Conservation (phyloP, 1,140 invertebrate genomes). For the Lerema accius region DNA sequence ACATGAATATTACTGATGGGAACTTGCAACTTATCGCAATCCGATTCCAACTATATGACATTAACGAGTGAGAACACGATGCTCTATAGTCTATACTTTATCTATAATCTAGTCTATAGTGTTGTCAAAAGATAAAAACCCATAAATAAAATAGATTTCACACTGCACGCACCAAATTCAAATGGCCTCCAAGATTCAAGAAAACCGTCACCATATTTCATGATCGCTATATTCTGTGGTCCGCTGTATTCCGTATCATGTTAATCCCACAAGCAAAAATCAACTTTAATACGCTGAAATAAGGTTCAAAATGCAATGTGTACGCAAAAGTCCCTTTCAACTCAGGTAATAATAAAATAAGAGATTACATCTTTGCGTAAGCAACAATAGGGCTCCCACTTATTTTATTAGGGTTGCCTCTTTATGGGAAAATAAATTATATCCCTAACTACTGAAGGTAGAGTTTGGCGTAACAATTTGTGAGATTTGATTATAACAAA, state of each 20-base stretch:
- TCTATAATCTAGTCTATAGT: slow-evolving; percentile 12
- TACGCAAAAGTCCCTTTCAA: slow-evolving; percentile 52
- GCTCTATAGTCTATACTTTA: no score
- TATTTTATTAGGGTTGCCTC: slow-evolving; percentile 64
- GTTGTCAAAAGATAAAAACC: neutral
- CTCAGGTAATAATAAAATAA: slow-evolving; percentile 77
- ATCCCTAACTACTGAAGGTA: slow-evolving; percentile 29
- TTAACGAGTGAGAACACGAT: no score
- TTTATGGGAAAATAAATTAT: slow-evolving; percentile 50
- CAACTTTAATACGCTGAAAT: slow-evolving; percentile 16
- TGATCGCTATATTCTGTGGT: slow-evolving; percentile 36
- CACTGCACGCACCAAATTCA: slow-evolving; percentile 23
- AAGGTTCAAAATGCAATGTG: slow-evolving; percentile 43
- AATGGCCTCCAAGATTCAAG: slow-evolving; percentile 25
- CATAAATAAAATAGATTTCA: slow-evolving; percentile 12
- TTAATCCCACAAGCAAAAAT: slow-evolving; percentile 26
- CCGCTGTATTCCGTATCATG: slow-evolving; percentile 36
- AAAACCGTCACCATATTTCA: slow-evolving; percentile 34
- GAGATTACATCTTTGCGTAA: slow-evolving; percentile 78
- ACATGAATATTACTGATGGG: no score
- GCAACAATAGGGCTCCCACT: slow-evolving; percentile 73
- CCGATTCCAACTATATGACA: no score
- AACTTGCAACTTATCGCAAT: no score
- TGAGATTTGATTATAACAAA: slow-evolving; percentile 60
- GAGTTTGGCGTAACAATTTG: slow-evolving; percentile 37